Conservation (phyloP, 2,113 vertebrate species). For the Nymphicus hollandicus region DNA sequence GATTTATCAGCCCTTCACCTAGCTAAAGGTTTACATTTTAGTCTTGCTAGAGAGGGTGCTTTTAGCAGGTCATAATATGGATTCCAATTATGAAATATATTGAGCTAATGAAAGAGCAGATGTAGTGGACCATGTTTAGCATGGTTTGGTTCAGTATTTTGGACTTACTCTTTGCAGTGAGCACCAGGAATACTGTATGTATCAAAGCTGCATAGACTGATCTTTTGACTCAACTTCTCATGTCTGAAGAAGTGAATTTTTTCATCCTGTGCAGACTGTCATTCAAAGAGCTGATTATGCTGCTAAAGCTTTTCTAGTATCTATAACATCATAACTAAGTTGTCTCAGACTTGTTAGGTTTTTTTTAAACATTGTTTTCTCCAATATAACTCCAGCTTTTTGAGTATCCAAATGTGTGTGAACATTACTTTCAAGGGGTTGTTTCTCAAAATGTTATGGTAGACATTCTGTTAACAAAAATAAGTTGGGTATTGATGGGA, state of each 20-base stretch:
- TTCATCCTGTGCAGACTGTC: neutral
- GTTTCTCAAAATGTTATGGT: neutral
- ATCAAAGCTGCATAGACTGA: neutral
- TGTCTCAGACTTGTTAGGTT: neutral
- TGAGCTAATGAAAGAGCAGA: neutral
- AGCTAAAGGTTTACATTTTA: slow-evolving; percentile 54
- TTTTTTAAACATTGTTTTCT: neutral
- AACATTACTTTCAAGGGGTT: neutral
- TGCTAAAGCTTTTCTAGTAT: neutral
- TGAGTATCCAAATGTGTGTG: neutral
- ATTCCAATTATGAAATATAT: slow-evolving; percentile 20
- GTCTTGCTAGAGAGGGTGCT: neutral
- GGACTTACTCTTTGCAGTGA: neutral
- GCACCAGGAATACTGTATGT: neutral
- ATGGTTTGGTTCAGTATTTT: neutral
- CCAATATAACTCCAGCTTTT: neutral
- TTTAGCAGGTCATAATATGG: neutral
- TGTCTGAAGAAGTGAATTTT: neutral
- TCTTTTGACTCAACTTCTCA: neutral
- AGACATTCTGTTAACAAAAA: neutral
- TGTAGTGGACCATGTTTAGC: neutral
- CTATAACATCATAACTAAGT: neutral
- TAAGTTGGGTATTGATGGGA: neutral
- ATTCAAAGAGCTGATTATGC: neutral
- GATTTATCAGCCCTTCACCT: slow-evolving; percentile 47